Base-by-base conservation (phyloP, 2,888 invertebrate genomes). In the Geophilus truncorum region DNA sequence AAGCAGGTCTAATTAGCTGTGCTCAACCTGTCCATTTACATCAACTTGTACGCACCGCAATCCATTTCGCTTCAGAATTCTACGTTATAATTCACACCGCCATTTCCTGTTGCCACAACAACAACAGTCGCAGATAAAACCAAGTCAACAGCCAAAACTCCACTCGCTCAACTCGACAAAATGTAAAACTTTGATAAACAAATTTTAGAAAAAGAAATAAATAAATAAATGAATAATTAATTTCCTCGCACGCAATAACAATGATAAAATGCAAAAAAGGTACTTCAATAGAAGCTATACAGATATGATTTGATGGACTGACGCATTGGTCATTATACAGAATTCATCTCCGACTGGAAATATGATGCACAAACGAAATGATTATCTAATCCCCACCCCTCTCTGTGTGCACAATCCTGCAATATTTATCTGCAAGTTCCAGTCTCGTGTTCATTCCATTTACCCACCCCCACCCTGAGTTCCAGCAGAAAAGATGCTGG, bases 381-480 rank as follows among this genome's bases (percentile, higher is more conserved):
- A 77, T 77, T 34, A 77, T 77, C 77, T 77, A 77, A 77, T 77
- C 32, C 36, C 4, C 77, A n/a, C 77, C 77, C 34, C 28, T 77
- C 77, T 32, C 25, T 28, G 28, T 32, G 21, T n/a, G n/a, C 76
- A 23, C 77, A 77, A 77, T 77, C 77, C 77, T 77, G 77, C 77
- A 77, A 77, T 77, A 77, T 77, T 77, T 77, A 77, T 77, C 77
- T 77, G 77, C 34, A 77, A 77, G 77, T 77, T 77, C 77, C 77
- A 77, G 77, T 77, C 77, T 77, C 77, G 34, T 77, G 77, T 77
- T 77, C 77, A 77, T 77, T 77, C 77, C 77, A 77, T 77, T 77
- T 36, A 77, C 77, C 23, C 36, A 77, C 23, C 77, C 77, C 77
- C 77, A 7, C 75, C 75, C 32, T 18, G 77, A 32, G 70, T 36